Evolutionary conservation across 1,140 invertebrate genomes (phyloP).

Genomic region (Drosophila trapezifrons): DNA sequence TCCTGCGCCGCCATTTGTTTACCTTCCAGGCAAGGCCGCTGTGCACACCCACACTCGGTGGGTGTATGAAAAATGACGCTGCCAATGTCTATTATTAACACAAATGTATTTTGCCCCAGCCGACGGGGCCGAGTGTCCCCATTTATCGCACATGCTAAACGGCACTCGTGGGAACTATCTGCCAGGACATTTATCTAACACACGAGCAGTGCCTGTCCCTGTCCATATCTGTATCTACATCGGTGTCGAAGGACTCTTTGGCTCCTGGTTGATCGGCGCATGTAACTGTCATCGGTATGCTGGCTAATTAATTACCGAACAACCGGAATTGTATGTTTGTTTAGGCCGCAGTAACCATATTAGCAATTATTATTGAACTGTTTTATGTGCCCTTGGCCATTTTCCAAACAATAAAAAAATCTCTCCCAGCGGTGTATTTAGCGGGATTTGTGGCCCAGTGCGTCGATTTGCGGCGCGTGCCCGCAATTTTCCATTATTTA

Average conservation of each 20-base stretch:
- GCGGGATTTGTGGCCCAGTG: constrained; percentile 53
- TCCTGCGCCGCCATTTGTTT: constrained; percentile 31
- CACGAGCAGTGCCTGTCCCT: constrained; percentile 13
- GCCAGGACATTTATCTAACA: constrained; percentile 47
- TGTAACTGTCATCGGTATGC: constrained; percentile 57
- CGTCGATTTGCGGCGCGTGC: constrained; percentile 60
- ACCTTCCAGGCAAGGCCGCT: constrained; percentile 24
- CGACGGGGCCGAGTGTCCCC: constrained; percentile 49
- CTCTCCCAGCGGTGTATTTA: constrained; percentile 49
- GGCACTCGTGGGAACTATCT: constrained; percentile 74
- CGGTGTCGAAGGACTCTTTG: constrained; percentile 43
- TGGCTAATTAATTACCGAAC: constrained; percentile 61
- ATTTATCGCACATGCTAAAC: constrained; percentile 78
- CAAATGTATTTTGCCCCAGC: constrained; percentile 60
- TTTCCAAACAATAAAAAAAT: constrained; percentile 23
- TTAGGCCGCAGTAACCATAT: constrained; percentile 16
- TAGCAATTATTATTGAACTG: constrained; percentile 53
- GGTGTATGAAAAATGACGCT: constrained; percentile 73
- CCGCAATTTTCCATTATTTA: constrained; percentile 36
- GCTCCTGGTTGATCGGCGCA: constrained; percentile 38
- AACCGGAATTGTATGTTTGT: constrained; percentile 33
- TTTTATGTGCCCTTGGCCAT: constrained; percentile 35
- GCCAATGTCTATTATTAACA: constrained; percentile 75
- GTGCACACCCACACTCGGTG: not conserved
- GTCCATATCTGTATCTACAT: constrained; percentile 15